Evolutionary conservation across 1,140 invertebrate species (phyloP), one percentile per base, ranked within the genome.

Genomic region (Scylla paramamosain): DNA sequence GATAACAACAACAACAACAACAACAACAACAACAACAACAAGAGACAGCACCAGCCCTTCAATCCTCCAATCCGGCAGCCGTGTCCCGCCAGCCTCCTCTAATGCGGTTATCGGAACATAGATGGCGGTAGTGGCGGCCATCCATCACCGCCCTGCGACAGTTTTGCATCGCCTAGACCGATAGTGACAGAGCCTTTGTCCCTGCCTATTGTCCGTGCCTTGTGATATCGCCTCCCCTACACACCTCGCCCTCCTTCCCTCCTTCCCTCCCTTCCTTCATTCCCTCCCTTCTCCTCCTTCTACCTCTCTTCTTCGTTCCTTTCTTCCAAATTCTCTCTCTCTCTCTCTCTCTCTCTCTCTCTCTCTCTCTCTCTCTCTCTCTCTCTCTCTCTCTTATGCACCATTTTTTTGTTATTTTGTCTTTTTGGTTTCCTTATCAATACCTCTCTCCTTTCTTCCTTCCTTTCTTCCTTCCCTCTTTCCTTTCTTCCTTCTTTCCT

Each of bases 151-250:
- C 6, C 29, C 83, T 31, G 84, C 46, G 92, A 93, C 92, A 93
- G 83, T 93, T 93, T 93, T 93, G 92, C 92, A 93, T 93, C 92
- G 59, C 86, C 82, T 28, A 93, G 83, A 93, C 92, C 86, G 92
- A 93, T 93, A 87, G 92, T 46, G 45, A 48, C 87, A 16, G 39
- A 90, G 88, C 45, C 88, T 90, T 90, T 90, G 88, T 90, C 45
- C 39, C 87, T 31, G 45, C 39, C 88, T 31, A 90, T 90, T 90
- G 88, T 90, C 48, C 88, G 28, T 20, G 29, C 39, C 39, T 90
- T 90, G 32, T 90, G 88, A 90, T 90, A 90, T 90, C 88, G 88
- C 88, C 88, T 90, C 31, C 25, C 45, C 48, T 12, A 25, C 88
- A 7, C 67, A 25, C 67, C 67, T n/a, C 67, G 1, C 67, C 67